These are phyloP conservation scores for Centropus unirufus DNA, from an alignment of 2,113 vertebrate species.

Conservation along the genomic window DNA sequence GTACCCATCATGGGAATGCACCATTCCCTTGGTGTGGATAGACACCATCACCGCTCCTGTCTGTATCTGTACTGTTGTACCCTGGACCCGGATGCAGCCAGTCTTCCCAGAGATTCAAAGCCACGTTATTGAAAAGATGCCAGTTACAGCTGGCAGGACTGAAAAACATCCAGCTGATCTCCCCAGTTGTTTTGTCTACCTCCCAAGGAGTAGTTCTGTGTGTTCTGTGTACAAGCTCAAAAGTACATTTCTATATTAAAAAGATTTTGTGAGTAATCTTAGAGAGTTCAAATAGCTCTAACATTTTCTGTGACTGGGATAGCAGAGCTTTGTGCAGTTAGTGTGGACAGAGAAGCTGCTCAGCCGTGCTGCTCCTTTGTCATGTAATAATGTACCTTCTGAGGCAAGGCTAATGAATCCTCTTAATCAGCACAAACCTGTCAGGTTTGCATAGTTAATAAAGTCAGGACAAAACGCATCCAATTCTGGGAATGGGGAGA, in stretches of 20 bases:
- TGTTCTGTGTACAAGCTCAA: neutral
- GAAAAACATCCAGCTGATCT: neutral
- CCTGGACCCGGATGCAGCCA: neutral
- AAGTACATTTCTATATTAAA: neutral
- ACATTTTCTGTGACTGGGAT: neutral
- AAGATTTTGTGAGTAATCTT: neutral
- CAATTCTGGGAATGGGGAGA: neutral
- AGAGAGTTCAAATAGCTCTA: neutral
- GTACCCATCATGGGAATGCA: neutral
- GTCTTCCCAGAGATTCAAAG: neutral
- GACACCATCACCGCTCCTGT: too few relatives aligned
- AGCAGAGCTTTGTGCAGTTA: neutral
- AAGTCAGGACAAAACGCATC: neutral
- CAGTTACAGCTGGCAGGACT: neutral
- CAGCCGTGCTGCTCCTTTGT: neutral
- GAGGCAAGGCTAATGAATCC: neutral
- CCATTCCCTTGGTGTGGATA: neutral
- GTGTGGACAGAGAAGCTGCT: neutral
- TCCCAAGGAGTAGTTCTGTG: neutral
- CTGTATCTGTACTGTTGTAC: neutral
- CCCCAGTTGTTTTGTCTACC: neutral
- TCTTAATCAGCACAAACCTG: neutral
- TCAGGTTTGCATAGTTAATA: neutral
- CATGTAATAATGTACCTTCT: fast-evolving
- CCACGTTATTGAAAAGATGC: fast-evolving